These are phyloP conservation scores for Lasioglossum oenotherae DNA, from an alignment of 2,888 invertebrate genomes.

Conservation along the genomic window DNA sequence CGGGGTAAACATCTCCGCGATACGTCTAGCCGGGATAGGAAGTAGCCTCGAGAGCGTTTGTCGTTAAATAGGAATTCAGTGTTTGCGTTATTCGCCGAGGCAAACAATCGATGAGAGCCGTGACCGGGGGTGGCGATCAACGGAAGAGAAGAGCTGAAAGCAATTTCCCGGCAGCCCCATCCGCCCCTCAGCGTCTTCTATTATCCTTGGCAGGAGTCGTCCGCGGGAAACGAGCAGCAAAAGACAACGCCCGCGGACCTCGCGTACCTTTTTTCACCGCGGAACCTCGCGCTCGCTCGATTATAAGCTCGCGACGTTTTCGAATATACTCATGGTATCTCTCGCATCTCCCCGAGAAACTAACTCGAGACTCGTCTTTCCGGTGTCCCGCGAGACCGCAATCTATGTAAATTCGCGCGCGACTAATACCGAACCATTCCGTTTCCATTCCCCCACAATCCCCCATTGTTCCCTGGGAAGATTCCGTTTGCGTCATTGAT, in stretches of 20 bases:
- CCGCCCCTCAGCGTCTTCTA: slow-evolving; percentile 22
- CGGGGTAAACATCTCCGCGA: slow-evolving; percentile 8
- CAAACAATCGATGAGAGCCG: slow-evolving; percentile 40
- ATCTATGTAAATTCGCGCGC: background rate
- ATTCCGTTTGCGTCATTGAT: slow-evolving; percentile 11
- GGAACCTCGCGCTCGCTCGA: background rate
- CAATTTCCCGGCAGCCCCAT: slow-evolving; percentile 18
- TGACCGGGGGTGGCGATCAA: slow-evolving; percentile 15
- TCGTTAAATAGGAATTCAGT: slow-evolving; percentile 41
- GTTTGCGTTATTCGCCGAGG: slow-evolving; percentile 33
- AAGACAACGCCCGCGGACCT: slow-evolving; percentile 12
- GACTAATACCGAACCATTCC: background rate
- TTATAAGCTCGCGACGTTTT: slow-evolving; percentile 39
- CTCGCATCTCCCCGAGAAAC: background rate
- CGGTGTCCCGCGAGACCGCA: background rate
- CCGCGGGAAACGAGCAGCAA: slow-evolving; percentile 20
- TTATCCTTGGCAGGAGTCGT: slow-evolving; percentile 30
- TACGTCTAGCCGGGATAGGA: background rate
- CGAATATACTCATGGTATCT: background rate
- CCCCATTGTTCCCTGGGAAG: background rate
- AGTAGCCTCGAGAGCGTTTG: background rate
- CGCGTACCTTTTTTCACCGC: no score
- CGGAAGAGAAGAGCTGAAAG: slow-evolving; percentile 38
- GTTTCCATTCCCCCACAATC: background rate
- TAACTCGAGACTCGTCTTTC: background rate